These are phyloP conservation scores for Pipistrellus pygmaeus DNA, from an alignment of 2,797 vertebrate species.

Conservation along the genomic window DNA sequence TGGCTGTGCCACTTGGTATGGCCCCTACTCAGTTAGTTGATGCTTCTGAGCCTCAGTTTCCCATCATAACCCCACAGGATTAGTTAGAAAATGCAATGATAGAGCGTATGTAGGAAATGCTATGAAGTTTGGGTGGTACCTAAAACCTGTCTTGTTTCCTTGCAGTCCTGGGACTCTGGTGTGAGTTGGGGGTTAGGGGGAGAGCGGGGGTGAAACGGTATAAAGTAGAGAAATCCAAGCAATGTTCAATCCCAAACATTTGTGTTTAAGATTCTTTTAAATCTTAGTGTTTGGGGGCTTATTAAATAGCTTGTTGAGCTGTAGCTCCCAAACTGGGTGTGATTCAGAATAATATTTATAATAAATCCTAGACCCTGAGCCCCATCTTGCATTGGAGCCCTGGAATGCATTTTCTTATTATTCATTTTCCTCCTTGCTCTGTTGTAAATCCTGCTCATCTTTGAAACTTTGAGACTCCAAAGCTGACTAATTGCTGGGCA, in stretches of 20 bases:
- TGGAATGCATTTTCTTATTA: background rate
- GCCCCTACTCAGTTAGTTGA: background rate
- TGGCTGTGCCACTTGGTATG: background rate
- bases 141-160: background rate
- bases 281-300: background rate
- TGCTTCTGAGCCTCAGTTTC: background rate
- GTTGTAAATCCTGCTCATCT: background rate
- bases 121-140: background rate
- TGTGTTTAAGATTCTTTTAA: conserved; percentile 2
- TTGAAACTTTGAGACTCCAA: background rate
- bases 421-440: background rate
- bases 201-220: background rate
- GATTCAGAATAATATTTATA: background rate
- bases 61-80: background rate
- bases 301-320: background rate
- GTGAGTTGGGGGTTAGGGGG: background rate
- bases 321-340: background rate
- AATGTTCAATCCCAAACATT: background rate
- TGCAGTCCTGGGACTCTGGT: background rate
- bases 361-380: background rate
- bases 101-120: background rate
- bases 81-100: background rate
- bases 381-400: background rate
- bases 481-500: background rate
- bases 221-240: background rate